phyloP scores from a whole-genome alignment of 2,888 invertebrate species.

The Athalia rosae region DNA sequence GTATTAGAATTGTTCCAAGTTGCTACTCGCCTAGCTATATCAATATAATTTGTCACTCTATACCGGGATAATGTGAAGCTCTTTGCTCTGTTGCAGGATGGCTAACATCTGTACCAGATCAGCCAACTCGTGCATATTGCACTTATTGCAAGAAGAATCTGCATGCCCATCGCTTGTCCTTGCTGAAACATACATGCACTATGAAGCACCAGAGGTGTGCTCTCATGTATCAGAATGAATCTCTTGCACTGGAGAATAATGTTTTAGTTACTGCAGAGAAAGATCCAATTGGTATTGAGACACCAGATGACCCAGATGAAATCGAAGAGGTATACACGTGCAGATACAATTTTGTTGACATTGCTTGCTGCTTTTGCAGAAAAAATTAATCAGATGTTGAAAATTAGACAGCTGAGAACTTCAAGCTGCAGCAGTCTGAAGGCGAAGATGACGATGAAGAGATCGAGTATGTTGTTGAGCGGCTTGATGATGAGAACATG shows the following conservation, averaged over 20 bases:
- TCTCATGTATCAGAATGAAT: conserved; percentile 57
- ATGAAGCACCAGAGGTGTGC: conserved; percentile 76
- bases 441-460: conserved; percentile 55
- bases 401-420: background rate
- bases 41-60: background rate
- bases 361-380: background rate
- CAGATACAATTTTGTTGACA: background rate
- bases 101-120: conserved; percentile 75
- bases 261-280: conserved; percentile 41
- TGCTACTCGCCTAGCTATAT: no score
- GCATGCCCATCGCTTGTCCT: conserved; percentile 77
- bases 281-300: background rate
- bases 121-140: conserved; percentile 77
- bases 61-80: background rate
- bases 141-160: conserved; percentile 77
- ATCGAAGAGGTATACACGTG: conserved; percentile 42
- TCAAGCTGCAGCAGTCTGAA: background rate
- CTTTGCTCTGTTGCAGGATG: conserved; percentile 72
- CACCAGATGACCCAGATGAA: conserved; percentile 51
- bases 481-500: conserved; percentile 60
- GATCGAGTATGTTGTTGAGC: conserved; percentile 66
- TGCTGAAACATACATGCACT: conserved; percentile 78
- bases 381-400: background rate
- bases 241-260: conserved; percentile 47
- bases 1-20: no score